These are phyloP conservation scores for Thaleichthys pacificus DNA, from an alignment of 2,797 vertebrate species.

Conservation along the genomic window DNA sequence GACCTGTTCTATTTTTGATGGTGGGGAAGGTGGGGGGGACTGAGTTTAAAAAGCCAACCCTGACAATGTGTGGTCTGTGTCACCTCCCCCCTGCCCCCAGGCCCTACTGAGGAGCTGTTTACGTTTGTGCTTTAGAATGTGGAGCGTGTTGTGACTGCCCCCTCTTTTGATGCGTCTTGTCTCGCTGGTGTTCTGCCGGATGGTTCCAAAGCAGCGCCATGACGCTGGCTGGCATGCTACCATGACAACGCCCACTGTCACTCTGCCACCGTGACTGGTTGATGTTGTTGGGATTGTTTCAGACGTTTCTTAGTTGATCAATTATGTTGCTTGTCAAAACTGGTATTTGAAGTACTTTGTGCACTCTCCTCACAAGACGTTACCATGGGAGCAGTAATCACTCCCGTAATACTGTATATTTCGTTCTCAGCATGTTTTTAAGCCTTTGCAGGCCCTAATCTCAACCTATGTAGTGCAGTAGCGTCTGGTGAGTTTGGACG, in stretches of 20 bases:
- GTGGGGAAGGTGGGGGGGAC: slow-evolving; percentile 16
- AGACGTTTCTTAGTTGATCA: background rate
- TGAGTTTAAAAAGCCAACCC: slow-evolving; percentile 73
- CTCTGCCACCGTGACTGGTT: slow-evolving; percentile 27
- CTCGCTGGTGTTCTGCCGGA: slow-evolving; percentile 33
- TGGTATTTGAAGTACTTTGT: background rate
- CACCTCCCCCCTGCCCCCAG: slow-evolving; percentile 40
- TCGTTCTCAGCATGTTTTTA: background rate
- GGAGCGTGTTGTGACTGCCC: slow-evolving; percentile 48
- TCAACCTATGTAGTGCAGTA: slow-evolving; percentile 25
- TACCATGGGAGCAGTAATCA: background rate
- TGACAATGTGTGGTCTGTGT: slow-evolving; percentile 79
- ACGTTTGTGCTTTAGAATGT: slow-evolving; percentile 58
- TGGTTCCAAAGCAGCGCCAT: slow-evolving; percentile 52
- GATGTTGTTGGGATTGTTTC: slow-evolving; percentile 46
- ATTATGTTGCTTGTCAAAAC: slow-evolving; percentile 24
- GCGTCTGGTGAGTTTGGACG: slow-evolving; percentile 48
- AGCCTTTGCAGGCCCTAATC: background rate
- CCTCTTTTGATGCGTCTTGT: slow-evolving; percentile 43
- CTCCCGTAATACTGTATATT: background rate
- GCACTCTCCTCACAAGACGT: background rate
- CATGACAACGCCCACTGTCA: slow-evolving; percentile 50
- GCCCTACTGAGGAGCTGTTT: slow-evolving; percentile 55
- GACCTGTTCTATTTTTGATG: slow-evolving; percentile 67
- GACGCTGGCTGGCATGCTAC: slow-evolving; percentile 37